Base-by-base conservation (phyloP, 2,888 invertebrate genomes). In the Heteromurus nitidus region DNA sequence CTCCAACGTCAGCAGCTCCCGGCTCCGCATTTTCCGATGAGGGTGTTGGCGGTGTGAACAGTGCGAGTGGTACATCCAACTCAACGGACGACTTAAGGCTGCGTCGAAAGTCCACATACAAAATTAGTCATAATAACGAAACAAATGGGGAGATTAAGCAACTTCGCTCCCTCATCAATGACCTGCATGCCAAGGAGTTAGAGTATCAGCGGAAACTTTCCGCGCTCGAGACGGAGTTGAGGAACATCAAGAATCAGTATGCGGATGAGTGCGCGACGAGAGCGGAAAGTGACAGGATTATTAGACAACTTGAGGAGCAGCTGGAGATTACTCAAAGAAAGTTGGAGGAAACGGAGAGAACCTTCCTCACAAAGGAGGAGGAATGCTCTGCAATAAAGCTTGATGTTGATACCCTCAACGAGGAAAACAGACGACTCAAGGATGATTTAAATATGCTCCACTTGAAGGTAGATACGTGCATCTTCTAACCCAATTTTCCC, bases 351-450 rank as follows among this genome's bases (percentile, higher is more conserved):
- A 85, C 87, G 0, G 88, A 88, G 73, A 84, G 86, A 81, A 85
- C 86, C 30, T 82, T 88, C 58, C 76, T 85, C 18, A 79, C 85
- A 26, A 87, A 86, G 68, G 88, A 88, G 62, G 88, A 88, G 80
- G 88, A 88, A 74, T 85, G 82, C 80, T 82, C 86, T 16, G 87
- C 87, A 64, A 77, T 88, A n/a, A 88, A 88, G 82, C 79, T 87
- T 24, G 88, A 88, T 69, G 75, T 88, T 16, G 88, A 88, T 22
- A 88, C 88, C 0, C 82, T 88, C 7, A 88, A 88, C 50, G 88
- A 88, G 55, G 88, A 88, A 82, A 88, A 88, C 79, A 81, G 77
- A 64, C 83, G 88, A 26, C 86, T 88, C 5, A 88, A 88, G 80
- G 87, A 86, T 47, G 87, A 88, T 44, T 85, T 88, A 36, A 88